Conservation (phyloP, 2,113 vertebrate genomes). For the Catharus bicknelli region DNA sequence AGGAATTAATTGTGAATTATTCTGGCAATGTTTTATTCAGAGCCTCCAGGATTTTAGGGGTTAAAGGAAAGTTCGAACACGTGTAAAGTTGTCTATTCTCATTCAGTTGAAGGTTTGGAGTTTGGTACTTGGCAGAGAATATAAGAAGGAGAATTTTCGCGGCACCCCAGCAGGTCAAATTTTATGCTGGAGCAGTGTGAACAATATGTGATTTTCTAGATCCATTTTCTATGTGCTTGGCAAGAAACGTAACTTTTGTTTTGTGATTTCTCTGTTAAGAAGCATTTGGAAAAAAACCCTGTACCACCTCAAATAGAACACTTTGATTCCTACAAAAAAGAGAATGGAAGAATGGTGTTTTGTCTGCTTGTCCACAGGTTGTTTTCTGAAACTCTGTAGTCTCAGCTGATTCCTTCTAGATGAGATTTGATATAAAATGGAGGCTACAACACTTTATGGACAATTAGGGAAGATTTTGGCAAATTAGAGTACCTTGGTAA, state of each 20-base stretch:
- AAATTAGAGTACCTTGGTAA: background rate
- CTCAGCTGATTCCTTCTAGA: background rate
- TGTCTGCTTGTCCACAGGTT: background rate
- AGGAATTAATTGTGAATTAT: background rate
- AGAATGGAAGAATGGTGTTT: background rate
- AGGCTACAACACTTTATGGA: background rate
- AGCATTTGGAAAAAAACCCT: background rate
- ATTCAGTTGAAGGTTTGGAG: background rate
- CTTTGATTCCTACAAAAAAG: background rate
- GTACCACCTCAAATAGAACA: background rate
- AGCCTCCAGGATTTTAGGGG: background rate
- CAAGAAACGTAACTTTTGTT: background rate
- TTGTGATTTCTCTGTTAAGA: background rate
- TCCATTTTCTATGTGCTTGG: background rate
- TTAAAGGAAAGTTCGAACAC: background rate
- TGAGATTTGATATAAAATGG: background rate
- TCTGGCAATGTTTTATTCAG: background rate
- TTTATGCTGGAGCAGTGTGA: background rate
- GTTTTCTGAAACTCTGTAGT: background rate
- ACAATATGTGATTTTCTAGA: background rate
- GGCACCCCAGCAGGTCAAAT: background rate
- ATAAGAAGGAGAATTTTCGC: background rate
- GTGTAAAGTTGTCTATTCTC: background rate
- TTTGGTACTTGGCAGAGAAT: background rate
- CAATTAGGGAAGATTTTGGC: background rate